Evolutionary conservation across 2,113 vertebrate species (phyloP), one percentile per base, ranked within the genome.

Genomic region (Petrocephalus microphthalmus): DNA sequence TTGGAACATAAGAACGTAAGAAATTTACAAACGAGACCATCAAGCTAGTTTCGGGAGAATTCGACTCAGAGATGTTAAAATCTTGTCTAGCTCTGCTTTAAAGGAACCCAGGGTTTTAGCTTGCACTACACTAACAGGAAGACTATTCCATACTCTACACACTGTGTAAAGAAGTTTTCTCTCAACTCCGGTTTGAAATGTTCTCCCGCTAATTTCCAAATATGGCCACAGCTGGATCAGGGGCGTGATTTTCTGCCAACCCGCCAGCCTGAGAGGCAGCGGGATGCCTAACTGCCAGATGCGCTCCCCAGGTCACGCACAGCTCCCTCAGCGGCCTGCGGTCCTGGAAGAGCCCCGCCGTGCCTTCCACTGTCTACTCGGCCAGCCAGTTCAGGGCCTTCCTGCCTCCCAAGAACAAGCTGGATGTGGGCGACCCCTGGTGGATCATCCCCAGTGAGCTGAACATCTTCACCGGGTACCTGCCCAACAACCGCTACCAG

Each of bases 401-500:
- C 91, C 94, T 99, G 82, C 98, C 98, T 0, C 97, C 97, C 0
- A 96, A 95, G 91, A 94, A 96, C 90, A 97, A 97, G 11, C n/a
- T 90, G 2, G 94, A 95, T 25, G 93, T 97, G 7, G 97, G 97
- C 0, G 96, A 97, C 89, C 95, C 96, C 0, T 99, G 98, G 98
- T 99, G 98, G 98, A 94, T 99, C 91, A 95, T 99, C 89, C 97
- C 98, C 7, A 98, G 97, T 0, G 98, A 99, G 88, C 91, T 99
- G 89, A 99, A 96, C 90, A 96, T 99, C 95, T 98, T 99, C 93
- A 98, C 97, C 0, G 97, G 98, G 1, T 99, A 99, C 88, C 93
- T 99, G 91, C 96, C 98, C 90, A 99, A 99, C 93, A 99, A 98
- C 90, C 96, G 98, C 22, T 98, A 98, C 93, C 98, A 99, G 90